Percentiles rank a stretch among this genome's conserved stretches.
These are phyloP conservation scores for Exocentrus adspersus DNA, from an alignment of 2,888 invertebrate genomes.

Conservation along the genomic window DNA sequence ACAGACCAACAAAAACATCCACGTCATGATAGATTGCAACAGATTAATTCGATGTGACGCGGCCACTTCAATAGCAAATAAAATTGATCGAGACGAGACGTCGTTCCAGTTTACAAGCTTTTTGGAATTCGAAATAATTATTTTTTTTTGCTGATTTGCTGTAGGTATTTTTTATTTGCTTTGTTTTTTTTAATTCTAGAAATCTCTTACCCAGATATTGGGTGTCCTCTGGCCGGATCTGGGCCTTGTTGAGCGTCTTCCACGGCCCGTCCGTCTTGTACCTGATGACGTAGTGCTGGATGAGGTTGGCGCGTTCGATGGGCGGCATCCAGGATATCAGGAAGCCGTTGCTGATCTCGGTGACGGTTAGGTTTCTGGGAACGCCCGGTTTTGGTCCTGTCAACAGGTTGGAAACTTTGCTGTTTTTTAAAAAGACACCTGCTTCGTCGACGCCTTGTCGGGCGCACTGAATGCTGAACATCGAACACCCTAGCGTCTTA, in stretches of 20 bases:
- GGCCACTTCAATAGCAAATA: too few relatives aligned
- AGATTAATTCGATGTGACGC: too few relatives aligned
- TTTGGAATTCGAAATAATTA: not conserved
- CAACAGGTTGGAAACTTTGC: conserved; percentile 29
- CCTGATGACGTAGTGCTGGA: conserved; percentile 91
- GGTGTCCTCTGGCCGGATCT: conserved; percentile 89
- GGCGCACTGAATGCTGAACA: too few relatives aligned
- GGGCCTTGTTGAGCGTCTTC: conserved; percentile 75
- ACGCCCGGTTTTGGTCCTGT: conserved; percentile 92
- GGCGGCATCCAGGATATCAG: conserved; percentile 91
- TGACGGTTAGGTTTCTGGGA: conserved; percentile 90
- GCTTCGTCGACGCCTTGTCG: conserved; percentile 5
- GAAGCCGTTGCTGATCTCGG: conserved; percentile 89
- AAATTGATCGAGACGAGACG: too few relatives aligned
- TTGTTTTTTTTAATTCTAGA: too few relatives aligned
- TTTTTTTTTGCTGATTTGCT: too few relatives aligned
- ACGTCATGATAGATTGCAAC: too few relatives aligned
- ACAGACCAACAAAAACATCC: too few relatives aligned
- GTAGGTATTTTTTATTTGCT: too few relatives aligned
- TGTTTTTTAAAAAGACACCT: conserved; percentile 29
- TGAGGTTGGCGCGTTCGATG: conserved; percentile 76
- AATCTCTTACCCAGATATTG: conserved; percentile 78
- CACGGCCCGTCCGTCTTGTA: conserved; percentile 90
- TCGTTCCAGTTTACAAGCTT: too few relatives aligned
- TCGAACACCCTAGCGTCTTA: too few relatives aligned